Evolutionary conservation across 1,140 invertebrate species (phyloP).

Genomic region (Leptinotarsa lineolata): DNA sequence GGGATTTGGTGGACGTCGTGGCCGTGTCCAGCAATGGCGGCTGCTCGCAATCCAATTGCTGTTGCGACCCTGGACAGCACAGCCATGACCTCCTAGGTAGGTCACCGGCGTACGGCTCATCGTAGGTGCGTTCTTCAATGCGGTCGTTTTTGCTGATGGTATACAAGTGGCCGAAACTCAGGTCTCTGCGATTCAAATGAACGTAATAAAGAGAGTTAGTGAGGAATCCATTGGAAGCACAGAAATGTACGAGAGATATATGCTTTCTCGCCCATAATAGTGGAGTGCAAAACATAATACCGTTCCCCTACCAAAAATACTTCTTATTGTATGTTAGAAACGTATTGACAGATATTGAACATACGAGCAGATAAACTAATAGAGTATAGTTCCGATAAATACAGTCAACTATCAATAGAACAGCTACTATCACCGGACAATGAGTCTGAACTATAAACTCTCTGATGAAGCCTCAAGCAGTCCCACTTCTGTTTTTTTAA

Average conservation of each 20-base stretch:
- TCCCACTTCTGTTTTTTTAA: too few relatives aligned
- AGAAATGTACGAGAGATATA: not conserved
- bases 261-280: too few relatives aligned
- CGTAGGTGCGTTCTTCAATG: conserved; percentile 53
- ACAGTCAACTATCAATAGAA: too few relatives aligned
- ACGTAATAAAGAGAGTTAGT: not conserved
- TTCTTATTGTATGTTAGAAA: too few relatives aligned
- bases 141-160: conserved; percentile 50
- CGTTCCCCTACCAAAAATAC: too few relatives aligned
- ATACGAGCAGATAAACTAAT: too few relatives aligned
- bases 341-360: too few relatives aligned
- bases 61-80: conserved; percentile 53
- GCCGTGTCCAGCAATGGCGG: conserved; percentile 44
- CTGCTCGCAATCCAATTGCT: conserved; percentile 45
- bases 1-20: conserved; percentile 34
- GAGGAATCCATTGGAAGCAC: not conserved
- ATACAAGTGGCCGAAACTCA: conserved; percentile 52
- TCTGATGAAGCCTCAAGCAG: too few relatives aligned
- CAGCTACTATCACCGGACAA: too few relatives aligned
- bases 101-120: conserved; percentile 54
- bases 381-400: too few relatives aligned
- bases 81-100: conserved; percentile 52
- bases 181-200: conserved; percentile 29
- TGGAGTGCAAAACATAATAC: too few relatives aligned
- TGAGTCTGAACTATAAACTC: too few relatives aligned